Base-by-base conservation (phyloP, 2,888 invertebrate genomes). In the Drosophila birchii region DNA sequence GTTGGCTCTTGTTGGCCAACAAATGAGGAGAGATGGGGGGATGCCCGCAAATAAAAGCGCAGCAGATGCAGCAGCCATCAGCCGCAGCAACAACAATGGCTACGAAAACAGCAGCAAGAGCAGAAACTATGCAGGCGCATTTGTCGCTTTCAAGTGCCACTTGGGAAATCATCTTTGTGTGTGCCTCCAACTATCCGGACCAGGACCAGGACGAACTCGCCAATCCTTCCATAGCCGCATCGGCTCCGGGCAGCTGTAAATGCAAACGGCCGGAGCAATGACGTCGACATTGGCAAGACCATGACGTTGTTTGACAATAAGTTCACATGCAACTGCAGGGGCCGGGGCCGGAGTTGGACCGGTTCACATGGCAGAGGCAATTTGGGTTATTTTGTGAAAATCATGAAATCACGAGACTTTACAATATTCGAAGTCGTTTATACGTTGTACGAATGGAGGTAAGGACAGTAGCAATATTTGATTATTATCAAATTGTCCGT, bases 101-200 rank as follows among this genome's bases (percentile, higher is more conserved):
- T 75, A 12, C 64, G 60, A 20, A 71, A 76, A 54, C 66, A 71
- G 53, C 47, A 70, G 55, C 69, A 76, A 70, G 67, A 69, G 51
- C 74, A 57, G 55, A 61, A 76, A 64, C 63, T 70, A 60, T 75
- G 69, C 60, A 56, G 73, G 60, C 79, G 78, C 80, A 86, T 86
- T 88, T 88, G 80, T 85, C 75, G 83, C 76, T 80, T 82, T 81
- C 80, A 84, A 88, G 79, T 80, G 79, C 72, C 90, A 81, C 89
- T 87, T 82, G 87, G 88, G 88, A 89, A 88, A 88, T 90, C 90
- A 90, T 86, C 84, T 82, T 80, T 80, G 75, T 75, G 75, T 75
- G 78, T 77, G 75, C 54, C 70, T 44, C 67, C 57, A 38, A 58
- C 67, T 41, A 59, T 49, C 44, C 23, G 41, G 36, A n/a, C 32